Evolutionary conservation across 2,113 vertebrate genomes (phyloP).

Genomic region (Oncorhynchus gorbuscha): DNA sequence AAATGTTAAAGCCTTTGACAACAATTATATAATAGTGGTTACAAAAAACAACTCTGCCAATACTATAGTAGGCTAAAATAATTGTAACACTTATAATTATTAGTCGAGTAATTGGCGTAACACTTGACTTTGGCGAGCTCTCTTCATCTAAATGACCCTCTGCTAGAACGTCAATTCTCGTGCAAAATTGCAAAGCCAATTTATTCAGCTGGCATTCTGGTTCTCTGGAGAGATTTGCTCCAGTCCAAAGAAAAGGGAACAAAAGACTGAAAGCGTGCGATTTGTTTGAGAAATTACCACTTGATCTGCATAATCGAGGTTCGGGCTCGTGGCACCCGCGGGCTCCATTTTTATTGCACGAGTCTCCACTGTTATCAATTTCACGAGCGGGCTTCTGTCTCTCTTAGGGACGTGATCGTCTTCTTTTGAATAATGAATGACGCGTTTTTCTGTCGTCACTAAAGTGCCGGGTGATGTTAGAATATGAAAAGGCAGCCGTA

Average conservation of each 20-base stretch:
- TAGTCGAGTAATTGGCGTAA: neutral
- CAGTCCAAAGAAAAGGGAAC: slow-evolving; percentile 73
- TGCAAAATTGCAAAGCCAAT: slow-evolving; percentile 52
- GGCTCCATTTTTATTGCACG: slow-evolving; percentile 95
- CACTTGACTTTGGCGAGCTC: slow-evolving; percentile 16
- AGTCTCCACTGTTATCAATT: slow-evolving; percentile 94
- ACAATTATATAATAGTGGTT: too few relatives aligned
- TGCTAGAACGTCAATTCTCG: slow-evolving; percentile 60
- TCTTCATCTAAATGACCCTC: slow-evolving; percentile 18
- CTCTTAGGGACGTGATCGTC: slow-evolving; percentile 66
- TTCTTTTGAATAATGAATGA: slow-evolving; percentile 93
- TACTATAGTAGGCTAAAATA: too few relatives aligned
- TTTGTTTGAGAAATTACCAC: slow-evolving; percentile 93
- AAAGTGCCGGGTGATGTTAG: slow-evolving; percentile 91
- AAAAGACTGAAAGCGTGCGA: slow-evolving; percentile 86
- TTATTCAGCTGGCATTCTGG: slow-evolving; percentile 36
- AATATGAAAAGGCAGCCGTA: slow-evolving; percentile 93
- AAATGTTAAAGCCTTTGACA: too few relatives aligned
- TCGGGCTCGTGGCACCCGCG: slow-evolving; percentile 79
- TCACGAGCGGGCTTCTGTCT: slow-evolving; percentile 71
- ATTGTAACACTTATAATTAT: too few relatives aligned
- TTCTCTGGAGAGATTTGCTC: slow-evolving; percentile 62
- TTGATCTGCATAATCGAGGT: slow-evolving; percentile 93
- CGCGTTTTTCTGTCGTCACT: slow-evolving; percentile 91
- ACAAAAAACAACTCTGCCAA: too few relatives aligned